Conservation (phyloP, 2,888 invertebrate genomes). For the Oscheius sp. region DNA sequence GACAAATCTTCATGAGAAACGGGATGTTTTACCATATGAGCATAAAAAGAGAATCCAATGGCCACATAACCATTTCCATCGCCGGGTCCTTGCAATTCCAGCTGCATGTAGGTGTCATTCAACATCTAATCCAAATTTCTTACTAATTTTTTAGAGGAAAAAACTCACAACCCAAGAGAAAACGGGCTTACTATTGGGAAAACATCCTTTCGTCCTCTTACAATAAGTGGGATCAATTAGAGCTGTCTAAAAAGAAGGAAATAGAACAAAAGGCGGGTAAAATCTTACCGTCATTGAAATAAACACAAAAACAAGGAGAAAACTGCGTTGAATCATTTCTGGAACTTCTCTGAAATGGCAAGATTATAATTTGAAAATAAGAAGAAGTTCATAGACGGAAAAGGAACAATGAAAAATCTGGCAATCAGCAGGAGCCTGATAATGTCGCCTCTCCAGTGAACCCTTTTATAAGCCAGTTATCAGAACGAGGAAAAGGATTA, state of each 20-base stretch:
- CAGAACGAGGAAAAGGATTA: too few species aligned
- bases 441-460: too few species aligned
- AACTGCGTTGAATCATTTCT: too few species aligned
- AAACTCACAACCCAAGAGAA: constrained; percentile 16
- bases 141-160: neutral
- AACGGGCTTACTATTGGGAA: neutral
- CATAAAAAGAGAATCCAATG: constrained; percentile 14
- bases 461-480: too few species aligned
- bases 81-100: constrained; percentile 16
- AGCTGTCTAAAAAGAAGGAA: constrained; percentile 1
- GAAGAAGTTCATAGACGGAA: too few species aligned
- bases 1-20: neutral
- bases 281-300: too few species aligned
- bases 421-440: too few species aligned
- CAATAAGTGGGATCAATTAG: constrained; percentile 1
- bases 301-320: too few species aligned
- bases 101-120: neutral
- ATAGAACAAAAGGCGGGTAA: too few species aligned
- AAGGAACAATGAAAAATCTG: too few species aligned
- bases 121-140: neutral
- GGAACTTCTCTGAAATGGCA: too few species aligned
- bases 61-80: constrained; percentile 23
- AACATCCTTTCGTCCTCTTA: constrained; percentile 12
- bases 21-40: constrained; percentile 9
- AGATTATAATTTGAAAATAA: too few species aligned